Evolutionary conservation across 2,797 vertebrate species (phyloP).

Genomic region (Mormyrus proboscirostris): DNA sequence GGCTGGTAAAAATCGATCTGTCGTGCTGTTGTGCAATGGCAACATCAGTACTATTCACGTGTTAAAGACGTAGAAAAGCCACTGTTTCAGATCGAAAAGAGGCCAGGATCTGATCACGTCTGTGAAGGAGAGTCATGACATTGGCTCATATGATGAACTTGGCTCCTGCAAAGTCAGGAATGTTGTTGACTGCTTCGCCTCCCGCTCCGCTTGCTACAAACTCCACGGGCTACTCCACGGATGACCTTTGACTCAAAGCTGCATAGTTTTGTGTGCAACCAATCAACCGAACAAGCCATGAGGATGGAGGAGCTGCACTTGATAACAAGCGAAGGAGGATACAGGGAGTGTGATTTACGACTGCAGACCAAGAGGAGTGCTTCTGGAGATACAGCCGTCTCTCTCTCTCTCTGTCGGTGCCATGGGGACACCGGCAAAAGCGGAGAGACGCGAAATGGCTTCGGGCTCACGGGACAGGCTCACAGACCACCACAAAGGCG

Average conservation of each 20-base stretch:
- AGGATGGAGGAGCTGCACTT: neutral
- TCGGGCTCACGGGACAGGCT: neutral
- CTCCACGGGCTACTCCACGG: neutral
- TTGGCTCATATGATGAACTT: neutral
- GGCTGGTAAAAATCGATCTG: slow-evolving; percentile 13
- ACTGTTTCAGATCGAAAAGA: neutral
- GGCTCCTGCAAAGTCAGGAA: slow-evolving; percentile 10
- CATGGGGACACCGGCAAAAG: neutral
- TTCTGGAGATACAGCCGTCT: neutral
- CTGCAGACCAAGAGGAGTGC: neutral
- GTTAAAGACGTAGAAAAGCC: slow-evolving; percentile 19
- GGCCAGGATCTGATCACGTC: neutral
- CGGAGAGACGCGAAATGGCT: neutral
- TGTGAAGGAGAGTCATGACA: neutral
- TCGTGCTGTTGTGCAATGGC: slow-evolving; percentile 15
- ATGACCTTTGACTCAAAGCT: neutral
- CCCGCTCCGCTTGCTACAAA: neutral
- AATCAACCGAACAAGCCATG: neutral
- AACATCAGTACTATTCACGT: neutral
- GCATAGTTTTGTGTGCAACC: neutral
- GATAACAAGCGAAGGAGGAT: neutral
- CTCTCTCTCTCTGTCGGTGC: neutral
- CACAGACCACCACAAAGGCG: neutral
- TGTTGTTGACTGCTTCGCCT: neutral
- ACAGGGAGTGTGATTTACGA: neutral